phyloP scores from a whole-genome alignment of 1,140 invertebrate species.

The Meteorus sp. region DNA sequence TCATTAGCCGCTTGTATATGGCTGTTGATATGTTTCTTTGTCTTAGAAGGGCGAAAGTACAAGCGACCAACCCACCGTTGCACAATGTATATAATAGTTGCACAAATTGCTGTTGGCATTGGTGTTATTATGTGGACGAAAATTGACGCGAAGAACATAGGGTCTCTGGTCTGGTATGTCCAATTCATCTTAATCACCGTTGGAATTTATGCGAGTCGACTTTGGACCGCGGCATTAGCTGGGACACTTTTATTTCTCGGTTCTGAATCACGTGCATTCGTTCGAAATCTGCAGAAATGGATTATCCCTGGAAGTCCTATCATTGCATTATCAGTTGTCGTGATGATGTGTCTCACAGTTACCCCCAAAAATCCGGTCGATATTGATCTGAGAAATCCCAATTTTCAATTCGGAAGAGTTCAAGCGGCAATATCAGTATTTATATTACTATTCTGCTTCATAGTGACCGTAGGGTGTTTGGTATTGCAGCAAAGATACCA shows the following conservation, averaged over 20 bases:
- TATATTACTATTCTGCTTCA: slow-evolving; percentile 68
- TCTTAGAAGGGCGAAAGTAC: slow-evolving; percentile 69
- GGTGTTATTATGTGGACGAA: slow-evolving; percentile 55
- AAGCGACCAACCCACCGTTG: slow-evolving; percentile 81
- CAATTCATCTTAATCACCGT: slow-evolving; percentile 74
- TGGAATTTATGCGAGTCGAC: slow-evolving; percentile 75
- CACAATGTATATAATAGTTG: slow-evolving; percentile 75
- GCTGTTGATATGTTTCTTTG: slow-evolving; percentile 76
- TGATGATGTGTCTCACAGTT: slow-evolving; percentile 41
- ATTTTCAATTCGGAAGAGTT: slow-evolving; percentile 76
- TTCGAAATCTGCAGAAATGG: slow-evolving; percentile 72
- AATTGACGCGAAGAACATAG: slow-evolving; percentile 33
- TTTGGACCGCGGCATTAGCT: slow-evolving; percentile 84
- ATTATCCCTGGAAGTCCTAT: slow-evolving; percentile 59
- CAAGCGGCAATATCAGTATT: slow-evolving; percentile 72
- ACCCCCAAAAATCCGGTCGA: slow-evolving; percentile 35
- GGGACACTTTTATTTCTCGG: slow-evolving; percentile 80
- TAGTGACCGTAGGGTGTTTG: slow-evolving; percentile 74
- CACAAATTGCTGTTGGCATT: slow-evolving; percentile 62
- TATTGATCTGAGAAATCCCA: slow-evolving; percentile 69
- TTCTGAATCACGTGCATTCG: slow-evolving; percentile 78
- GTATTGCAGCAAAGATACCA: slow-evolving; percentile 74
- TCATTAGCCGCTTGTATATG: slow-evolving; percentile 75
- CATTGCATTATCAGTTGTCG: slow-evolving; percentile 54
- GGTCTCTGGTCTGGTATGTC: slow-evolving; percentile 58